Evolutionary conservation across 1,140 invertebrate genomes (phyloP), one percentile per base, ranked within the genome.

Genomic region (Megathymus violae): DNA sequence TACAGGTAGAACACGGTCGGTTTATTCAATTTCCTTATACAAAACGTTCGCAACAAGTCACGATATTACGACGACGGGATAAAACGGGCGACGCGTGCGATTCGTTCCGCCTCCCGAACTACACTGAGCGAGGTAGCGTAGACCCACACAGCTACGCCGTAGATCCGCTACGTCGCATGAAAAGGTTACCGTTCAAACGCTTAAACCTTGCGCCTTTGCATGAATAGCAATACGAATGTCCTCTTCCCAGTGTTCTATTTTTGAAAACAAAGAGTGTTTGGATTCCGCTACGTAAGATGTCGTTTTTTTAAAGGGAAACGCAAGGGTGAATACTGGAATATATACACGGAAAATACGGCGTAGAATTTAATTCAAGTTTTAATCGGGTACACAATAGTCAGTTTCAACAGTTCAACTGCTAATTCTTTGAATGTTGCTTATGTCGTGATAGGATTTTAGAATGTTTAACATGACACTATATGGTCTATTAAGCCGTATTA

Each of bases 131-230:
- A 41, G 52, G 69, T 62, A 15, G 44, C 59, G 78, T 78, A 82
- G 78, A 51, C 25, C 34, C 78, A 80, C 82, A 80, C 79, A 76
- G 52, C 66, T 75, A 79, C 78, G 70, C 43, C 61, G 44, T 65
- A 69, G 64, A 65, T 52, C 40, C 69, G 62, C 73, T 76, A 77
- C 78, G 73, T 74, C 65, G 68, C 77, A 76, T 84, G 75, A 86
- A 86, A 84, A 86, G 81, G 81, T 84, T 84, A 81, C 74, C 76
- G 73, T 72, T 82, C 74, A 80, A 82, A 80, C 85, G 81, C 74
- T 85, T 88, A 84, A 81, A 78, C 84, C 74, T 80, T 84, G 75
- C 82, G 85, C 80, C 80, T 85, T 84, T 84, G 79, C 77, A 76
- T 83, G 80, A 87, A 85, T 82, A 80, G 70, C 72, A 76, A 68